Percentiles rank a stretch among this genome's conserved stretches.
Conservation (phyloP, 1,140 invertebrate species). For the Cydia strobilella region DNA sequence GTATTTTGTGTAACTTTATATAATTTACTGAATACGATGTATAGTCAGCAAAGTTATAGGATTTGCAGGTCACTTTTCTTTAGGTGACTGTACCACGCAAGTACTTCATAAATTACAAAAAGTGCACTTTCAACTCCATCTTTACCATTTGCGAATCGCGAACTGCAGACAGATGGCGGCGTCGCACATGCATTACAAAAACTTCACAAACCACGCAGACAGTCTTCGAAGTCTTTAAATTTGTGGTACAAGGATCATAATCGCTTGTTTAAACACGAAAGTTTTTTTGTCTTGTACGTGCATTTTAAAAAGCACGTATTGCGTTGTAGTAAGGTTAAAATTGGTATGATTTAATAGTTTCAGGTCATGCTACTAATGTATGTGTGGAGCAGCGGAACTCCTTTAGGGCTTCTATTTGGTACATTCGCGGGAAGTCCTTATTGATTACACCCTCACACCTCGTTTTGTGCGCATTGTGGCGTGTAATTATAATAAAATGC, state of each 20-base stretch:
- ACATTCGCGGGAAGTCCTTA: conserved; percentile 25
- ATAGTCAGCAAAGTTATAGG: too few species aligned
- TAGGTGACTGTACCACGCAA: background rate
- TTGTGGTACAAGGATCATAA: background rate
- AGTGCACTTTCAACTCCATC: conserved; percentile 18
- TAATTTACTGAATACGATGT: too few species aligned
- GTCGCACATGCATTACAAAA: conserved; percentile 42
- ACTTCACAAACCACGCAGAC: background rate
- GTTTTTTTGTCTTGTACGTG: background rate
- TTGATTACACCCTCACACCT: conserved; percentile 32
- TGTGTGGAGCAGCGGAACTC: conserved; percentile 34
- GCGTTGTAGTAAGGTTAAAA: background rate
- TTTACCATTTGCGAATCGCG: conserved; percentile 9
- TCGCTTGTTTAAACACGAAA: background rate
- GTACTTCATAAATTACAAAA: background rate
- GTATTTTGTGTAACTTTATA: too few species aligned
- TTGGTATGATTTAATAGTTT: background rate
- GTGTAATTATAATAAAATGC: conserved; percentile 23
- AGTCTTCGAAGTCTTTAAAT: background rate
- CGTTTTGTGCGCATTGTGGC: conserved; percentile 9
- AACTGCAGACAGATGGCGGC: conserved; percentile 42
- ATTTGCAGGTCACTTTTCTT: background rate
- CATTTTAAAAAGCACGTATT: background rate
- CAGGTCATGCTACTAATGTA: background rate
- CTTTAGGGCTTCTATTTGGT: conserved; percentile 46